These are phyloP conservation scores for Drosophila seclusa DNA, from an alignment of 2,888 invertebrate species.

Conservation along the genomic window DNA sequence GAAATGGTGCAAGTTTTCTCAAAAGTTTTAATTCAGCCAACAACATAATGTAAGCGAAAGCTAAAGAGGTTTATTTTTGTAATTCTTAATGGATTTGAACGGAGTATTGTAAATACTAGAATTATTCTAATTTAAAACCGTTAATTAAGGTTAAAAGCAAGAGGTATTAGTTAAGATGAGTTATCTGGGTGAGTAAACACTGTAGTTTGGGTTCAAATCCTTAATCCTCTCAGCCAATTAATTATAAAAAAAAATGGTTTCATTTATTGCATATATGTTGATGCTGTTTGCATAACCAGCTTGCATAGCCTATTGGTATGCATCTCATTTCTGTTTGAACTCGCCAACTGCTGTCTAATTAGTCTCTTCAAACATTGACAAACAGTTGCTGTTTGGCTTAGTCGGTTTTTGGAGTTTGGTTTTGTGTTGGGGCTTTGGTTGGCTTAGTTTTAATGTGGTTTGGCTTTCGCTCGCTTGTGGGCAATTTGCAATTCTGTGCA, in stretches of 20 bases:
- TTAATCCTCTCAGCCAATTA: neutral
- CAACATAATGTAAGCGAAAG: neutral
- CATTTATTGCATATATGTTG: neutral
- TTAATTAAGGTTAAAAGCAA: neutral
- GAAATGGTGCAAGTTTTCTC: neutral
- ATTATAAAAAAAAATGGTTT: neutral
- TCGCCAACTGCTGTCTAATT: conserved; percentile 60
- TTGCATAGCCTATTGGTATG: conserved; percentile 43
- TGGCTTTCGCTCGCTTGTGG: conserved; percentile 46
- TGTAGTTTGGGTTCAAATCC: neutral
- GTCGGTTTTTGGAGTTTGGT: conserved; percentile 18
- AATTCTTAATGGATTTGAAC: too few species aligned
- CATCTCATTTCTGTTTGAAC: conserved; percentile 53
- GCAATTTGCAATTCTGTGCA: conserved; percentile 68
- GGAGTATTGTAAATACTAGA: neutral
- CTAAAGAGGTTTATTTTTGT: neutral
- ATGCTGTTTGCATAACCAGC: conserved; percentile 1
- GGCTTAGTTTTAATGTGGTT: conserved; percentile 25
- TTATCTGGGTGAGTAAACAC: neutral
- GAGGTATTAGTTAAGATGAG: neutral
- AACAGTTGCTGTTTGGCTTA: conserved; percentile 38
- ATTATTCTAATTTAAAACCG: neutral
- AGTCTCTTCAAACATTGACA: conserved; percentile 64
- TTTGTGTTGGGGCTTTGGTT: conserved; percentile 4
- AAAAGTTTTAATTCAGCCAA: neutral